Evolutionary conservation across 2,888 invertebrate genomes (phyloP).

Genomic region (Dryadula phaetusa): DNA sequence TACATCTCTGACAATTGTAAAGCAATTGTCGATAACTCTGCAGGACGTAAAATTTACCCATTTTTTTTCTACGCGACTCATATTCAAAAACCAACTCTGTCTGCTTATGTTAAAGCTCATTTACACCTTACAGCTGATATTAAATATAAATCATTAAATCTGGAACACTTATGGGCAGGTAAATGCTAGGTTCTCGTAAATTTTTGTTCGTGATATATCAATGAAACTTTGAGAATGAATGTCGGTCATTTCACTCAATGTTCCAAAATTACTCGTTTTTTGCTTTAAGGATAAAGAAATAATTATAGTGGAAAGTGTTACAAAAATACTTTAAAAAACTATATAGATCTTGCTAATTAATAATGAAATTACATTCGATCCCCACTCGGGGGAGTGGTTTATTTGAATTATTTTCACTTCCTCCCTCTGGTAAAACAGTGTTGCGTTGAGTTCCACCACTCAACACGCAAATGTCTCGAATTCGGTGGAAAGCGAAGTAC

Average conservation of each 20-base stretch:
- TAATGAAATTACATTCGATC: too few species aligned
- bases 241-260: constrained; percentile 42
- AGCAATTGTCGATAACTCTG: constrained; percentile 67
- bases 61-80: constrained; percentile 38
- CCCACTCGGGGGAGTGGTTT: too few species aligned
- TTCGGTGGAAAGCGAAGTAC: too few species aligned
- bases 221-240: constrained; percentile 68
- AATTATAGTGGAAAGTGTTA: constrained; percentile 26
- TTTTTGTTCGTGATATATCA: constrained; percentile 71
- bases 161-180: constrained; percentile 53
- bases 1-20: constrained; percentile 64
- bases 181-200: constrained; percentile 56
- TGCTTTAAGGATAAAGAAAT: constrained; percentile 35
- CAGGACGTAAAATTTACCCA: constrained; percentile 54
- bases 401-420: too few species aligned
- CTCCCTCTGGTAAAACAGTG: too few species aligned
- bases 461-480: too few species aligned
- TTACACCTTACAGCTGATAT: constrained; percentile 23
- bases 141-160: constrained; percentile 49
- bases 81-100: constrained; percentile 27
- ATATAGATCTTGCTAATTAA: too few species aligned
- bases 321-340: neutral
- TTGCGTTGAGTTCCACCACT: too few species aligned
- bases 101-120: constrained; percentile 20
- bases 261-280: constrained; percentile 47